Base-by-base conservation (phyloP, 1,140 invertebrate genomes). In the Coelopa frigida region DNA sequence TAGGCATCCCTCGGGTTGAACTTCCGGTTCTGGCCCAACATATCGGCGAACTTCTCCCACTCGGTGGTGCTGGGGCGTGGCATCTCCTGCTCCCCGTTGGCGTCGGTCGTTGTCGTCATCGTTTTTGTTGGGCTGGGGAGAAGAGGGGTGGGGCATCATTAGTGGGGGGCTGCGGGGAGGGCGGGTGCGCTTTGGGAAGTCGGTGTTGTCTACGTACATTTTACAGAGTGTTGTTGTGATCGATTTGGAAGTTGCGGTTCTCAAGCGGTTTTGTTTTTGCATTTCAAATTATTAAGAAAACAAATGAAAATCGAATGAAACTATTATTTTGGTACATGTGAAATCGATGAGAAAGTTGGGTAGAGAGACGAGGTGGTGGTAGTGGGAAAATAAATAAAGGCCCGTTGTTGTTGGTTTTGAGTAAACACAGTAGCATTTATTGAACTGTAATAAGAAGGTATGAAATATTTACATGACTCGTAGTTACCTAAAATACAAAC, bases 21-120 rank as follows among this genome's bases (percentile, higher is more conserved):
- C 37, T 56, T 62, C 12, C 54, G 54, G 41, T 46, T 57, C 17
- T 58, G 55, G 24, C 62, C 59, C 48, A 66, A 35, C 21, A 58
- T 51, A 48, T 66, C 62, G 6, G 62, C 62, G 43, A 61, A 57
- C 24, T 58, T 66, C 14, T 66, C 62, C 62, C 62, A 66, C 27
- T 66, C 62, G 14, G 62, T 66, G 22, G 62, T 66, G 31, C 39
- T 53, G 12, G 62, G 62, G 10, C 62, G 52, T 3, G 37, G 44
- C 5, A 58, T 56, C 8, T 53, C 43, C 24, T 31, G 37, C 4
- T 20, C 44, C 44, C 38, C 27, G 32, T 22, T 22, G 14, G 46
- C 22, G 32, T 39, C 18, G 23, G 11, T 43, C 46, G 5, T n/a
- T 22, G 46, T 51, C 51, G 50, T 50, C 51, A 27, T 29, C 50